Evolutionary conservation across 1,140 invertebrate genomes (phyloP).

Genomic region (Euborellia annulipes): DNA sequence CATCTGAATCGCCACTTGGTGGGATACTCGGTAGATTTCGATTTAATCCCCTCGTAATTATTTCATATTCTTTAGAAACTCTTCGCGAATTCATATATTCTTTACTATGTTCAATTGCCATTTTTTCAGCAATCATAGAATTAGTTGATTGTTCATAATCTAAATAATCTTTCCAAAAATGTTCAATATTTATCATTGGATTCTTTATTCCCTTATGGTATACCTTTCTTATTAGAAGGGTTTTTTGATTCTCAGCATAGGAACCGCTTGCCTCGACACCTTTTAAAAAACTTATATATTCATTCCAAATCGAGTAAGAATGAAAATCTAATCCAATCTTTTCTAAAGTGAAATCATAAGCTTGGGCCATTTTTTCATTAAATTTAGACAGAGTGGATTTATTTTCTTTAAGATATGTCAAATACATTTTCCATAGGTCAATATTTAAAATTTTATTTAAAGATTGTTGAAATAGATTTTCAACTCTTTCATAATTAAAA

Average conservation of each 20-base stretch:
- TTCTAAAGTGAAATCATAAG: constrained; percentile 56
- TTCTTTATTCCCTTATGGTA: constrained; percentile 45
- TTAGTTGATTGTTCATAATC: constrained; percentile 41
- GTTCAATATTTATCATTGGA: constrained; percentile 51
- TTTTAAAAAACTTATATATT: constrained; percentile 52
- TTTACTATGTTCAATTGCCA: constrained; percentile 43
- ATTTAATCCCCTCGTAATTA: constrained; percentile 44
- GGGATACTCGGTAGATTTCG: constrained; percentile 41
- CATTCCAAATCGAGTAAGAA: constrained; percentile 42
- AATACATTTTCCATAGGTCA: constrained; percentile 94
- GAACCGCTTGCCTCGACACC: constrained; percentile 48
- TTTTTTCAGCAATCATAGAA: constrained; percentile 50
- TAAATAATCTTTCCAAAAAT: constrained; percentile 54
- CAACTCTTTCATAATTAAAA: constrained; percentile 90
- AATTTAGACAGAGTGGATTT: constrained; percentile 84
- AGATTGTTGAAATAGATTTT: constrained; percentile 96
- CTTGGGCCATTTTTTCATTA: constrained; percentile 63
- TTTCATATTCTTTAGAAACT: constrained; percentile 48
- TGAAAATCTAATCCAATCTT: constrained; percentile 52
- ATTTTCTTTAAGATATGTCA: constrained; percentile 95
- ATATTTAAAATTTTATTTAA: constrained; percentile 97
- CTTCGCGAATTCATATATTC: constrained; percentile 49
- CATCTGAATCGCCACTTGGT: constrained; percentile 38
- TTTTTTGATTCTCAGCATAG: constrained; percentile 57
- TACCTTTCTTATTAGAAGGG: constrained; percentile 46